A percentile compares a stretch with the other conserved stretches of the same genome.
Conservation (phyloP, 2,888 invertebrate genomes). For the Thecophora atra region DNA sequence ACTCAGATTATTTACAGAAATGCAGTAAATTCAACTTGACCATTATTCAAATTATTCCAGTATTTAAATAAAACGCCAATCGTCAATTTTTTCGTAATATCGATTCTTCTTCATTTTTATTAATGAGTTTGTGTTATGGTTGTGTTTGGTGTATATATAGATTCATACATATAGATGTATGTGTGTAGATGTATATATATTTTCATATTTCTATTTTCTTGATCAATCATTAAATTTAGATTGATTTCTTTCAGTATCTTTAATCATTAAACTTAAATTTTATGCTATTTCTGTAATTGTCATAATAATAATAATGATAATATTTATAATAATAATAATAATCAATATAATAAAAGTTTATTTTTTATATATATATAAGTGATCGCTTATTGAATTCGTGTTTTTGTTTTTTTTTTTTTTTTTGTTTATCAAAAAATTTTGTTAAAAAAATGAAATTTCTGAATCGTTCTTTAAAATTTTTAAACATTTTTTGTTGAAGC, state of each 20-base stretch:
- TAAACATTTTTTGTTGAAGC: too few species aligned
- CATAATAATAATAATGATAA: conserved; percentile 25
- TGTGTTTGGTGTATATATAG: conserved; percentile 18
- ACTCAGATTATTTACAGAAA: too few species aligned
- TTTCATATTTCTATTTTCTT: conserved; percentile 1
- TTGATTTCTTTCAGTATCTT: neutral
- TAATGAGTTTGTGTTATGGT: conserved; percentile 30
- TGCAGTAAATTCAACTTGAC: too few species aligned
- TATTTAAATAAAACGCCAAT: neutral
- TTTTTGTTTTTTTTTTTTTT: neutral
- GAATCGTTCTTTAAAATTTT: neutral
- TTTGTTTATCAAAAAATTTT: neutral
- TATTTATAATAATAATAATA: conserved; percentile 26
- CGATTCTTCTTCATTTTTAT: conserved; percentile 32
- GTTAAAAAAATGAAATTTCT: neutral
- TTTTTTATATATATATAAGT: too few species aligned
- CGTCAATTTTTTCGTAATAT: conserved; percentile 20
- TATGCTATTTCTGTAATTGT: conserved; percentile 22
- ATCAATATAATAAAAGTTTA: conserved; percentile 20
- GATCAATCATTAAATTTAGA: conserved; percentile 11
- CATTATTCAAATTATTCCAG: too few species aligned
- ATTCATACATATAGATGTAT: conserved; percentile 17
- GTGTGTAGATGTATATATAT: conserved; percentile 10
- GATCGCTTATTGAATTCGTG: too few species aligned
- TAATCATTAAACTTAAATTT: conserved; percentile 30